Evolutionary conservation across 2,888 invertebrate species (phyloP), one percentile per base, ranked within the genome.

Genomic region (Caenorhabditis becei): DNA sequence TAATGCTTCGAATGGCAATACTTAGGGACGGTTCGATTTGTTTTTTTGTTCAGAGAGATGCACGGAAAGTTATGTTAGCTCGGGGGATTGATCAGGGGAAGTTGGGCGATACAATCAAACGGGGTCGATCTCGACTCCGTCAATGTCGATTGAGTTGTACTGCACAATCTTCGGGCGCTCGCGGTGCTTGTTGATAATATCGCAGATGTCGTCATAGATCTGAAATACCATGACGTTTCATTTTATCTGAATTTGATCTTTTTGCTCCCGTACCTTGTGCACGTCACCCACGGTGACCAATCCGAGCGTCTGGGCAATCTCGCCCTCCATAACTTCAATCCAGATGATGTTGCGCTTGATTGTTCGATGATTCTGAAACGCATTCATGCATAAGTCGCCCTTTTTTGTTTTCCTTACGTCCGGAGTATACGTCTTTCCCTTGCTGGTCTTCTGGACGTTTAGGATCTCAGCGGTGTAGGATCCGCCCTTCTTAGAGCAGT

Each of bases 141-240:
- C 90, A 35, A 90, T 86, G 78, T 90, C 90, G 14, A 90, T 86
- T 4, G 89, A 89, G 71, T 90, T 90, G 85, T 89, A 90, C 78
- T 90, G 90, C 61, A 89, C 88, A 44, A 90, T 90, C 75, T 87
- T 89, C 3, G 90, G 90, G 67, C 87, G 83, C 51, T 88, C 88
- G n/a, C 89, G 83, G 62, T 90, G 90, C 63, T 89, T 90, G 18
- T 74, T 78, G 59, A 88, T 89, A n/a, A 89, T 87, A 51, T 90
- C 89, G 49, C 87, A 85, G 53, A 90, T 82, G 51, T 86, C 85
- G 54, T 77, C 74, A 56, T 87, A 83, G 20, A 90, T 82, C 89
- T 89, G 75, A 65, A 88, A 81, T 44, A 28, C 2, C n/a, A 59
- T 5, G 28, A 18, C 16, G 3, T 28, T 35, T 10, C 5, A 7